Evolutionary conservation across 2,888 invertebrate genomes (phyloP).

Genomic region (Daptonema setosum): DNA sequence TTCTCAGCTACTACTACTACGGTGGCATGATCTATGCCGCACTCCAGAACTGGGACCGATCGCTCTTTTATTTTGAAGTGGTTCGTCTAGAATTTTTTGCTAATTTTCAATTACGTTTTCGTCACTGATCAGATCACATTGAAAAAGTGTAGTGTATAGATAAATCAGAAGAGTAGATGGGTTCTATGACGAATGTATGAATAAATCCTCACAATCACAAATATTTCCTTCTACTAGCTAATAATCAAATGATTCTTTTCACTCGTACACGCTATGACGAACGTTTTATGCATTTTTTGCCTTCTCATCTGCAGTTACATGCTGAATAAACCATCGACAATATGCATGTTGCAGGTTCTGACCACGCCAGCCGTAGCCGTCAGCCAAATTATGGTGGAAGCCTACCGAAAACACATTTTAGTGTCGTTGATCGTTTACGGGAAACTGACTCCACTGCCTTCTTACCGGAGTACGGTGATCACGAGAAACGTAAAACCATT

Average conservation of each 20-base stretch:
- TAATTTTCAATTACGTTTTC: no score
- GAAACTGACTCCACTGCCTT: constrained; percentile 56
- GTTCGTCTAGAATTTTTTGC: constrained; percentile 20
- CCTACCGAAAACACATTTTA: constrained; percentile 84
- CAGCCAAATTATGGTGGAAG: constrained; percentile 87
- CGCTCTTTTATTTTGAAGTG: constrained; percentile 82
- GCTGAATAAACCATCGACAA: no score
- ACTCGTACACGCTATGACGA: no score
- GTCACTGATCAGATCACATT: no score
- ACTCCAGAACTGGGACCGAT: constrained; percentile 70
- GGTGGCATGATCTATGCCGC: constrained; percentile 91
- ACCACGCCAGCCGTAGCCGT: constrained; percentile 82
- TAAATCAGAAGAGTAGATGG: no score
- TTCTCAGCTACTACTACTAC: constrained; percentile 81
- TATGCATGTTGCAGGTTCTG: constrained; percentile 39
- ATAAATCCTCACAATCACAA: background rate
- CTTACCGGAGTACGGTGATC: constrained; percentile 74
- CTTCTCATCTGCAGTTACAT: no score
- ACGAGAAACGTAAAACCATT: constrained; percentile 41
- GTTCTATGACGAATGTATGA: background rate
- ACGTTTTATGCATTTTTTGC: no score
- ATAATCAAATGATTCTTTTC: no score
- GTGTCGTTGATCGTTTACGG: constrained; percentile 74
- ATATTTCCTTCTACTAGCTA: background rate
- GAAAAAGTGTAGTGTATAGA: no score